phyloP scores from a whole-genome alignment of 2,113 vertebrate species.

The Anarrhichthys ocellatus region DNA sequence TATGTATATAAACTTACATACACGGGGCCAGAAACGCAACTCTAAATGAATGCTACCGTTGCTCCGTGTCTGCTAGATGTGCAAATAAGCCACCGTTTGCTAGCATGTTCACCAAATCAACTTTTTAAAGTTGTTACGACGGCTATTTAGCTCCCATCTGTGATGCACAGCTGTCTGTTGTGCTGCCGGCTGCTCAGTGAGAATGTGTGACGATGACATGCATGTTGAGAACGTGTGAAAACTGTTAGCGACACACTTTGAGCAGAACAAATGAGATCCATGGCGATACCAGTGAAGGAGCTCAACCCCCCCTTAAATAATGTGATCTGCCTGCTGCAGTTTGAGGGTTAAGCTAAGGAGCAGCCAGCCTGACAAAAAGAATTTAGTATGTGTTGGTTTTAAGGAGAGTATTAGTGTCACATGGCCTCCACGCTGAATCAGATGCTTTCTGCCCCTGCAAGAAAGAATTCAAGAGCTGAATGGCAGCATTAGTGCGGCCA shows the following conservation, averaged over 20 bases:
- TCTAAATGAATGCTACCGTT: background rate
- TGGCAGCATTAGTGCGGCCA: slow-evolving; percentile 18
- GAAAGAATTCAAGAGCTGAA: slow-evolving; percentile 48
- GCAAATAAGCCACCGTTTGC: background rate
- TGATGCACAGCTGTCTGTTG: background rate
- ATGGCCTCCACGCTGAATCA: slow-evolving; percentile 63
- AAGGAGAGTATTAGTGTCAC: slow-evolving; percentile 64
- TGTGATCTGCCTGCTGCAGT: background rate
- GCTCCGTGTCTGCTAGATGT: background rate
- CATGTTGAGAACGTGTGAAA: background rate
- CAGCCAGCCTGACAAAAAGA: slow-evolving; percentile 42
- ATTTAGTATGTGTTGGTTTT: slow-evolving; percentile 51
- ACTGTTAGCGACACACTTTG: background rate
- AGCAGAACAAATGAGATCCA: background rate
- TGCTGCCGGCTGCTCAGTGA: background rate
- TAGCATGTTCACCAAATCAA: background rate
- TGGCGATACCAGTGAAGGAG: background rate
- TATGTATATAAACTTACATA: background rate
- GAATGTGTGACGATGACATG: slow-evolving; percentile 1
- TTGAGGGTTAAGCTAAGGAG: slow-evolving; percentile 16
- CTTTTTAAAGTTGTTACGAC: too few species aligned
- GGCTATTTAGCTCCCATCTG: background rate
- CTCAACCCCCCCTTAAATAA: background rate
- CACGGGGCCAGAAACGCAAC: background rate
- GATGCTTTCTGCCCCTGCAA: slow-evolving; percentile 46